A percentile compares a stretch with the other conserved stretches of the same genome.
Conservation (phyloP, 2,888 invertebrate genomes). For the Aspidiotus destructor region DNA sequence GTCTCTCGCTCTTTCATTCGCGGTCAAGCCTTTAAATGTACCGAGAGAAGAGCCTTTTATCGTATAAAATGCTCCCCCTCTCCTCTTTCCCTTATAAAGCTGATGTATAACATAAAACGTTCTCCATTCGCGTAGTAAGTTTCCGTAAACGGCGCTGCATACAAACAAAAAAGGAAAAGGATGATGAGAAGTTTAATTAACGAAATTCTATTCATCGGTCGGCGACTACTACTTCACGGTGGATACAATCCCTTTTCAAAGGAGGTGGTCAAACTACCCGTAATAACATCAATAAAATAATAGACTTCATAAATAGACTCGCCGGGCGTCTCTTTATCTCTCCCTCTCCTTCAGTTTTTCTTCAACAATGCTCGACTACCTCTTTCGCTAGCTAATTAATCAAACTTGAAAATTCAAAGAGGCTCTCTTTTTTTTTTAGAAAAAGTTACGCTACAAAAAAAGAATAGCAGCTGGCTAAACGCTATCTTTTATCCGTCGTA, state of each 20-base stretch:
- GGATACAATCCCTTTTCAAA: slow-evolving; percentile 26
- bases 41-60: too few species aligned
- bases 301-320: slow-evolving; percentile 27
- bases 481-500: background rate
- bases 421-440: slow-evolving; percentile 14
- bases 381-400: slow-evolving; percentile 15
- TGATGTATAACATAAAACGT: background rate
- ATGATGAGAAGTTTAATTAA: slow-evolving; percentile 22
- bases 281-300: slow-evolving; percentile 33
- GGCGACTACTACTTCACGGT: slow-evolving; percentile 15
- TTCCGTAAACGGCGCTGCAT: background rate
- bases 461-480: background rate
- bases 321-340: slow-evolving; percentile 7
- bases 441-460: background rate
- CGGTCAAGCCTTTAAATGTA: too few species aligned
- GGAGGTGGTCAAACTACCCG: slow-evolving; percentile 32
- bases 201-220: slow-evolving; percentile 27
- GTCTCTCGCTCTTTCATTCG: too few species aligned
- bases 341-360: background rate
- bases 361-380: slow-evolving; percentile 23
- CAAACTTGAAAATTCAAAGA: slow-evolving; percentile 26
- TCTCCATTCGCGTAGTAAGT: background rate
- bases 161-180: slow-evolving; percentile 5
- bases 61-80: too few species aligned
- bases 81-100: too few species aligned